Base-by-base conservation (phyloP, 2,888 invertebrate genomes). In the Rhyacophila evoluta region DNA sequence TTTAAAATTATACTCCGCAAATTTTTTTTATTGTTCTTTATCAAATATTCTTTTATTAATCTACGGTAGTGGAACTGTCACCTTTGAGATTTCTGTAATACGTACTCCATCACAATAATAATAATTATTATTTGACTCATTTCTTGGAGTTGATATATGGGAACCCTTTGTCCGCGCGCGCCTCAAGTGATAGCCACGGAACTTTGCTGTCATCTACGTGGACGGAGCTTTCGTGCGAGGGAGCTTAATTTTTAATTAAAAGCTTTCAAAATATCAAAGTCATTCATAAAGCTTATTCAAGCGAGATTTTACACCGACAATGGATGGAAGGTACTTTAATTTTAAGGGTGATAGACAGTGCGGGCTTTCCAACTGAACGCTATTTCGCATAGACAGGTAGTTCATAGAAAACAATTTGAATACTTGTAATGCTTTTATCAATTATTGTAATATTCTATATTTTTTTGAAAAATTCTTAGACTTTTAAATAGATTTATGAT, bases 171-270 rank as follows among this genome's bases (percentile, higher is more conserved):
- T 70, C 38, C 38, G 55, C 19, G 55, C 19, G 19, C 15, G 72
- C 55, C 19, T 11, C 68, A 8, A 29, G 69, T 33, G 11, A 36
- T 38, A 28, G 78, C 55, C 19, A 25, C 55, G 55, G 25, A 55
- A 19, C 55, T 8, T 8, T 10, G 10, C 81, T 81, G 81, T 81
- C 81, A 79, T 79, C 86, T 83, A 84, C 83, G 83, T 85, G 84
- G 83, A 81, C 84, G 83, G 83, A 84, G 83, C 77, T 81, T 81
- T 83, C 81, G 84, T 84, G 83, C 84, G 84, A 86, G 55, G 88
- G 88, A 88, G 89, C 89, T 88, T 88, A 88, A 89, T 89, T 89
- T 89, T 90, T 89, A 89, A 89, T 90, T 89, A 89, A 89, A 88
- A 84, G 86, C 85, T 86, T 85, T 86, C 87, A 87, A 89, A 89